A percentile compares a stretch with the other conserved stretches of the same genome.
These are phyloP conservation scores for Xestia rhomboidea DNA, from an alignment of 2,888 invertebrate genomes.

Conservation along the genomic window DNA sequence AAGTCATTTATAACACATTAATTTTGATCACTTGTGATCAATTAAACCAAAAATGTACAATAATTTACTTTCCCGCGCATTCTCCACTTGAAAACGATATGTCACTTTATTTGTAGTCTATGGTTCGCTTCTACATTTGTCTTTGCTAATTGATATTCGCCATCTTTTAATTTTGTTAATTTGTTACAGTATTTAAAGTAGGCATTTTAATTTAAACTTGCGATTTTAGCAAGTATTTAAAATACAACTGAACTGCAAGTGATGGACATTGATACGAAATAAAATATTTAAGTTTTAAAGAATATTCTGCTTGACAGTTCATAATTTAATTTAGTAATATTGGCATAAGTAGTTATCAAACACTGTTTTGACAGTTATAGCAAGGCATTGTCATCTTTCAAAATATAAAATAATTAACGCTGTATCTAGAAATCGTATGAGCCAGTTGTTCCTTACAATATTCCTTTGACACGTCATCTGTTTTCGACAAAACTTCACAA, in stretches of 20 bases:
- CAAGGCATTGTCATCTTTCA: neutral
- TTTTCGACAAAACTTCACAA: neutral
- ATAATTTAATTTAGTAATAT: neutral
- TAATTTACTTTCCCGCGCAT: constrained; percentile 44
- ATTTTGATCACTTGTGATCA: constrained; percentile 22
- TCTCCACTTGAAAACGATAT: constrained; percentile 27
- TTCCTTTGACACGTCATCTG: neutral
- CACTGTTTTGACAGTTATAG: neutral
- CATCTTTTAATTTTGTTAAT: constrained; percentile 40
- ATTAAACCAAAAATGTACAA: constrained; percentile 11
- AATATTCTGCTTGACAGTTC: neutral
- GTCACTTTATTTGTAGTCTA: constrained; percentile 47
- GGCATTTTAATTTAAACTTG: constrained; percentile 9
- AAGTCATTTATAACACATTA: constrained; percentile 20
- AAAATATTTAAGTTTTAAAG: neutral
- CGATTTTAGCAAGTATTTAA: neutral
- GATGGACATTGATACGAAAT: neutral
- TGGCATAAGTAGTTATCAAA: neutral
- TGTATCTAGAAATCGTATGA: neutral
- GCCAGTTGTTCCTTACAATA: neutral
- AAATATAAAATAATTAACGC: neutral
- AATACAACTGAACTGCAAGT: neutral
- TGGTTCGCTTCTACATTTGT: constrained; percentile 32
- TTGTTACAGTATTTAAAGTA: constrained; percentile 4
- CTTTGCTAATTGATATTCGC: constrained; percentile 39